These are phyloP conservation scores for Dendrocincla tyrannina DNA, from an alignment of 2,797 vertebrate species.

Conservation along the genomic window DNA sequence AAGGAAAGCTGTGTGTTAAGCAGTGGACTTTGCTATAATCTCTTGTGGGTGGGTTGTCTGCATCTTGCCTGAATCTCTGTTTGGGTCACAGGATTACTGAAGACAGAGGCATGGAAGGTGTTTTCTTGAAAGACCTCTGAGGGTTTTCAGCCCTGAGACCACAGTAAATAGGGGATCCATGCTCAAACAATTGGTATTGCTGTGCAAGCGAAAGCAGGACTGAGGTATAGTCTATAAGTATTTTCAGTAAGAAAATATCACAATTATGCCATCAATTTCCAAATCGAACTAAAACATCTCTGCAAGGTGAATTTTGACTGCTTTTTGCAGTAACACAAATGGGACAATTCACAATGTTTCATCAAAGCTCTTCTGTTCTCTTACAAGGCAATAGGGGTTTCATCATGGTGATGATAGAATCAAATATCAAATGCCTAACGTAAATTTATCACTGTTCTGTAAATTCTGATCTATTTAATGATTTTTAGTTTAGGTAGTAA, in stretches of 20 bases:
- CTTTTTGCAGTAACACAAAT: neutral
- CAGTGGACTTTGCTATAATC: constrained; percentile 7
- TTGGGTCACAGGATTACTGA: neutral
- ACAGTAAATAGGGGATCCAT: neutral
- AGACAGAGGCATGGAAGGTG: neutral
- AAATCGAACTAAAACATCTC: neutral
- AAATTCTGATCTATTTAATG: neutral
- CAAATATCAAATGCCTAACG: neutral
- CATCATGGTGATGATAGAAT: neutral
- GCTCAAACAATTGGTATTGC: neutral
- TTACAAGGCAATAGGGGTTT: neutral
- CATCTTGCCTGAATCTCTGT: neutral
- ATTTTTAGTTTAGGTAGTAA: neutral
- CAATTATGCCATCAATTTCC: neutral
- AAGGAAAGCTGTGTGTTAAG: constrained; percentile 49
- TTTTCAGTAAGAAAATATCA: neutral
- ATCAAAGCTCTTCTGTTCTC: neutral
- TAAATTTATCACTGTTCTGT: neutral
- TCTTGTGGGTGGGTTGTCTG: neutral
- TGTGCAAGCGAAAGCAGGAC: neutral
- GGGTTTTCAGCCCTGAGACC: neutral
- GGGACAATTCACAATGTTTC: neutral
- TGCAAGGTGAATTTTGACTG: neutral
- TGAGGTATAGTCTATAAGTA: neutral
- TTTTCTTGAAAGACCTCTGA: neutral